Base-by-base conservation (phyloP, 2,888 invertebrate species). In the Orthosia cruda region DNA sequence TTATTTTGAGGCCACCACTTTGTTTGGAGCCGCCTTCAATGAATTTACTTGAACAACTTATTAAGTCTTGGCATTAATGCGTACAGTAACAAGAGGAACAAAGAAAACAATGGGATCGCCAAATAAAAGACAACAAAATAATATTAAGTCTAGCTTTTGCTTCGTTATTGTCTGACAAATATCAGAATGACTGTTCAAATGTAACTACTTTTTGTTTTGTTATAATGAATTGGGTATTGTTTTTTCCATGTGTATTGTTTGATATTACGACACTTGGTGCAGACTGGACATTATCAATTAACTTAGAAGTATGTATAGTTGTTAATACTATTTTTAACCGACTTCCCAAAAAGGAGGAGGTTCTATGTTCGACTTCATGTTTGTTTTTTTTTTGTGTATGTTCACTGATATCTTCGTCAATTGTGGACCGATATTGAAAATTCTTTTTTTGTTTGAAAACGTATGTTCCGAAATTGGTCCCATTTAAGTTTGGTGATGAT, bases 51-150 rank as follows among this genome's bases (percentile, higher is more conserved):
- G 71, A 77, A 72, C 66, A 85, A 87, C 61, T 84, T 65, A 85
- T 87, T 81, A 87, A 87, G 73, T 74, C 71, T 62, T 65, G 74
- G 69, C 85, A 84, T 85, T 81, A 87, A 74, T 87, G 45, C 69
- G 65, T 71, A 73, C 85, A 84, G 73, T 84, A 87, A 85, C 87
- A 87, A 85, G 77, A 68, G 57, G 55, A 71, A 87, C 87, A 84
- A 77, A 81, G 85, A 74, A 80, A 74, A 84, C 87, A 87, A 84
- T 84, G 68, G 67, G 61, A 67, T 59, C 69, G 67, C 70, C 69
- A 72, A 85, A 87, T 87, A 74, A 77, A 76, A 87, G 85, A 80
- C 73, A 76, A 55, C 81, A 74, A 69, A 87, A 87, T 74, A 80
- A 80, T 80, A 80, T 80, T 65, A 76, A 70, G 77, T 77, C 68